phyloP scores from a whole-genome alignment of 92 coral and sea anemone species.

The Meandrina meandrites region DNA sequence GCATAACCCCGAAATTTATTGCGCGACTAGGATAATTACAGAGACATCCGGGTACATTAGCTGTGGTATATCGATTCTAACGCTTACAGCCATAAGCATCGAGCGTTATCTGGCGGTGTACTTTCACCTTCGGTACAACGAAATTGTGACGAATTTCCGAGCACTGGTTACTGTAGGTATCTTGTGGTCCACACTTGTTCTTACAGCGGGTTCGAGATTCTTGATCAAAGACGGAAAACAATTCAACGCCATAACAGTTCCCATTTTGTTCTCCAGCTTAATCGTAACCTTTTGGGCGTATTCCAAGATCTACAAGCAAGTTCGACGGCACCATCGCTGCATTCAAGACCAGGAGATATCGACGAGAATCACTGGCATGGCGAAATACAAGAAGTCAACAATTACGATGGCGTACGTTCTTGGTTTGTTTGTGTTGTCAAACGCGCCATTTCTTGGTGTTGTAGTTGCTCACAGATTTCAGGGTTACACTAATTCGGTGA shows the following conservation, averaged over 20 bases:
- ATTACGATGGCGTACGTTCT: constrained; percentile 45
- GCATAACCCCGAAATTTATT: constrained; percentile 44
- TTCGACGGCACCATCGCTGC: constrained; percentile 29
- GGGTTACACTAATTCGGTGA: constrained; percentile 32
- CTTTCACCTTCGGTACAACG: constrained; percentile 60
- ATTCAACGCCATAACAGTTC: not conserved
- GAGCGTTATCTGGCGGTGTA: constrained; percentile 65
- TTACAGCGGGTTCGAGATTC: constrained; percentile 1
- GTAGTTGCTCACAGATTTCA: constrained; percentile 7
- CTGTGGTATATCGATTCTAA: constrained; percentile 58
- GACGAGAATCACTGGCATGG: not conserved
- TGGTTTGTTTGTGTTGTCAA: constrained; percentile 42
- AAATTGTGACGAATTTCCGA: constrained; percentile 50
- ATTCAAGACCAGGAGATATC: constrained; percentile 36
- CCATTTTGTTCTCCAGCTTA: constrained; percentile 33
- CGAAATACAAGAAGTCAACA: constrained; percentile 38
- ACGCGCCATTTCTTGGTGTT: constrained; percentile 29
- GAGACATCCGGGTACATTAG: constrained; percentile 48
- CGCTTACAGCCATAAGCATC: constrained; percentile 65
- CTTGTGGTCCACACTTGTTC: constrained; percentile 38
- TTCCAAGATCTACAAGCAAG: constrained; percentile 39
- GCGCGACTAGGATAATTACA: constrained; percentile 53
- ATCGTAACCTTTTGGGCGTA: constrained; percentile 37
- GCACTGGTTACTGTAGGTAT: constrained; percentile 9
- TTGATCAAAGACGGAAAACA: constrained; percentile 7